Percentiles rank a stretch among this genome's conserved stretches.
Evolutionary conservation across 37 sponge, comb jelly and placozoan species (phyloP).

Genomic region (Ephydatia muelleri): DNA sequence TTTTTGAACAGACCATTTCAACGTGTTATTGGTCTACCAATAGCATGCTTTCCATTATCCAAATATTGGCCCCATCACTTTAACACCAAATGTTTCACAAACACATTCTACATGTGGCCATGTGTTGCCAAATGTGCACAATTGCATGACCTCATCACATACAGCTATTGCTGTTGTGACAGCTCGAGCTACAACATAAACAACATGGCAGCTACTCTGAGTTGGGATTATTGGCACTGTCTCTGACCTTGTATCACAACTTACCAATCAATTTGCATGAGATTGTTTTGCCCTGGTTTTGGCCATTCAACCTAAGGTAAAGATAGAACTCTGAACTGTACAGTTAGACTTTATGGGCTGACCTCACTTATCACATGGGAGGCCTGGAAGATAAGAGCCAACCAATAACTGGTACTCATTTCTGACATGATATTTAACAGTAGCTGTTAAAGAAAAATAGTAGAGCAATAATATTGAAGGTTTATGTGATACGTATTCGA

Average conservation of each 20-base stretch:
- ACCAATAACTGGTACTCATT: slow-evolving; percentile 84
- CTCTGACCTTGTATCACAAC: neutral
- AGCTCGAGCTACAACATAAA: too few species aligned
- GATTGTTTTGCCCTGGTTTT: slow-evolving; percentile 78
- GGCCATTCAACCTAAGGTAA: slow-evolving; percentile 86
- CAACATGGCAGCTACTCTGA: neutral
- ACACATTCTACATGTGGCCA: too few species aligned
- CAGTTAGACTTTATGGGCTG: neutral
- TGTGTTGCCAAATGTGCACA: too few species aligned
- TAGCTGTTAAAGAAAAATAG: slow-evolving; percentile 24
- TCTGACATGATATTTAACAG: slow-evolving; percentile 70
- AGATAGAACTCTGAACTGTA: neutral
- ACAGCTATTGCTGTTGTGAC: too few species aligned
- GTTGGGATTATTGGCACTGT: too few species aligned
- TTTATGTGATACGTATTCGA: too few species aligned
- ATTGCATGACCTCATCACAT: too few species aligned
- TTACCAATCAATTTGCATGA: slow-evolving; percentile 86
- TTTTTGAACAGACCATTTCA: too few species aligned
- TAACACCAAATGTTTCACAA: too few species aligned
- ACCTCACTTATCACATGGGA: slow-evolving; percentile 93
- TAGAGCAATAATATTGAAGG: neutral
- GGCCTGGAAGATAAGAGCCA: slow-evolving; percentile 92
- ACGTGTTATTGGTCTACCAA: too few species aligned
- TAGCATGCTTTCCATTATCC: too few species aligned
- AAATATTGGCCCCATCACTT: too few species aligned